A percentile compares a stretch with the other conserved stretches of the same genome.
phyloP scores from a whole-genome alignment of 2,888 invertebrate genomes.

The Cataglyphis livida region DNA sequence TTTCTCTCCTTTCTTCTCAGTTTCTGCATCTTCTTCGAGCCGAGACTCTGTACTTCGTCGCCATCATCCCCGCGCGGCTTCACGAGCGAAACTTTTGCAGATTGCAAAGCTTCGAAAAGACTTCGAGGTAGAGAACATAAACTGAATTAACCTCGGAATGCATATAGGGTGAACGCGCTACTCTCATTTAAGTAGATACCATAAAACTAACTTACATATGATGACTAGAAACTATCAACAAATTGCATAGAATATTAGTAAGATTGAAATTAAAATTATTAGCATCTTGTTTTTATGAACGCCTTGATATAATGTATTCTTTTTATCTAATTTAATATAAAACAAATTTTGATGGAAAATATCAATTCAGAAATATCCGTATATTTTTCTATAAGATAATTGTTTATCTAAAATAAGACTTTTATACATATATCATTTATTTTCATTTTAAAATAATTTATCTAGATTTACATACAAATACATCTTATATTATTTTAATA shows the following conservation, averaged over 20 bases:
- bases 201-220: background rate
- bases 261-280: slow-evolving; percentile 10
- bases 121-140: slow-evolving; percentile 51
- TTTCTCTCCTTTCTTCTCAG: slow-evolving; percentile 23
- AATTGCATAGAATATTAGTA: background rate
- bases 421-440: background rate
- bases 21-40: slow-evolving; percentile 37
- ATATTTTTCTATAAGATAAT: background rate
- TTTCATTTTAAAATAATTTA: background rate
- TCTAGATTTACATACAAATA: background rate
- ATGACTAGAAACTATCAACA: background rate
- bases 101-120: slow-evolving; percentile 66
- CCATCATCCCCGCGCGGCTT: slow-evolving; percentile 44
- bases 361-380: background rate
- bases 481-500: background rate
- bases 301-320: background rate
- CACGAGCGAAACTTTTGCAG: slow-evolving; percentile 67
- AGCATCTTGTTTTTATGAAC: background rate
- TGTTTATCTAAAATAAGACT: background rate
- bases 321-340: background rate
- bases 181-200: slow-evolving; percentile 27
- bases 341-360: background rate
- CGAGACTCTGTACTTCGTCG: slow-evolving; percentile 9
- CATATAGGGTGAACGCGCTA: slow-evolving; percentile 21
- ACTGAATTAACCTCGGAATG: slow-evolving; percentile 63